Base-by-base conservation (phyloP, 1,140 invertebrate species). In the Lasaia peninsularis region DNA sequence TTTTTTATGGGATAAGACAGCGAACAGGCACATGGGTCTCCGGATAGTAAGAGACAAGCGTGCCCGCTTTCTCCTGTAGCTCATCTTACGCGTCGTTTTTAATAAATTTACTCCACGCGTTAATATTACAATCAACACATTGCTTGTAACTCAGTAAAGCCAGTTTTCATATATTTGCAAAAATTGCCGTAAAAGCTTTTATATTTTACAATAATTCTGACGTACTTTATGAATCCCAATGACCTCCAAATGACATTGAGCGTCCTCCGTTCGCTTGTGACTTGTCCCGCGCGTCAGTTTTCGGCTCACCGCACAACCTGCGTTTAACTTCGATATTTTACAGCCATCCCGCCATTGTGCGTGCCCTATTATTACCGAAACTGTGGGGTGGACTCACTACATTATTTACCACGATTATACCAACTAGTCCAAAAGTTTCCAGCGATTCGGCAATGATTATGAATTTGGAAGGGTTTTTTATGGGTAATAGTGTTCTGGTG, bases 321-420 rank as follows among this genome's bases (percentile, higher is more conserved):
- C 58, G 60, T 65, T 71, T 61, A 64, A 66, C 56, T 69, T 52
- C 56, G 40, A 56, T 67, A 63, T 72, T 70, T 72, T 72, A 75
- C 69, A 64, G 60, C 67, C 57, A 53, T 57, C 37, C 37, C 48
- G 59, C 44, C 53, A 63, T 64, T 65, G 68, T 68, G 65, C 61
- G 68, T 64, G 62, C 60, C 52, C 63, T 63, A 65, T 70, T 70
- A 59, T 63, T 63, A 49, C 44, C 35, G 20, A 14, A 32, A 18
- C 54, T 14, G 49, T 58, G 32, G 52, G 61, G 61, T 59, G 56
- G 57, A 32, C 61, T 56, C 53, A 52, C 56, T 33, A 35, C 33
- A 21, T 52, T 58, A 24, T 24, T 50, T 50, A 24, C 20, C 20
- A 16, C 33, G 32, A 35, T 40, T 40, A 40, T 40, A 40, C 35